Evolutionary conservation across 2,888 invertebrate genomes (phyloP).

Genomic region (Dryocosmus kuriphilus): DNA sequence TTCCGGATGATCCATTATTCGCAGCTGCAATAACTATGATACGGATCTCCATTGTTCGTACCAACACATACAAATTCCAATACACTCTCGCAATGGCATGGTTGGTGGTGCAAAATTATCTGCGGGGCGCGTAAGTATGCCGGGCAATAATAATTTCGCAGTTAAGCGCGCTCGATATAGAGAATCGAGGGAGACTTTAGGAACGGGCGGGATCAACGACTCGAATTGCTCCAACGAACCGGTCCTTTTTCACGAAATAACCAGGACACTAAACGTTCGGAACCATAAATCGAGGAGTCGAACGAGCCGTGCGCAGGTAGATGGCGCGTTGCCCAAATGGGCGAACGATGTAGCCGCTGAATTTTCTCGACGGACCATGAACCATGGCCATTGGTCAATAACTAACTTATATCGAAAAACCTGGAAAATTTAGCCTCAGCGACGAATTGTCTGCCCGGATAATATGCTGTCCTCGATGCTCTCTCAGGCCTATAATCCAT

Average conservation of each 20-base stretch:
- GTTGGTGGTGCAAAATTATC: slow-evolving; percentile 26
- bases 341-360: slow-evolving; percentile 61
- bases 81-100: slow-evolving; percentile 34
- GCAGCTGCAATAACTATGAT: slow-evolving; percentile 23
- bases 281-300: slow-evolving; percentile 60
- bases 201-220: slow-evolving; percentile 49
- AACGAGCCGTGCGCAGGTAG: slow-evolving; percentile 60
- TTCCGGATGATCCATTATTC: slow-evolving; percentile 6
- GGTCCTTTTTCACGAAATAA: slow-evolving; percentile 59
- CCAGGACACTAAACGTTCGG: slow-evolving; percentile 60
- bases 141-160: slow-evolving; percentile 53
- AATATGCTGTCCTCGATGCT: slow-evolving; percentile 42
- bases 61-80: slow-evolving; percentile 19
- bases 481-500: slow-evolving; percentile 52
- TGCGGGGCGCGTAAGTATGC: slow-evolving; percentile 39
- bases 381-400: slow-evolving; percentile 17
- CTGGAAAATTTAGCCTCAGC: slow-evolving; percentile 44
- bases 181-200: slow-evolving; percentile 45
- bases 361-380: slow-evolving; percentile 55
- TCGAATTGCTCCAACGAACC: slow-evolving; percentile 52
- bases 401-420: slow-evolving; percentile 46
- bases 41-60: slow-evolving; percentile 26
- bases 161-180: slow-evolving; percentile 57
- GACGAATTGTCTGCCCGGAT: slow-evolving; percentile 46
- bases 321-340: slow-evolving; percentile 68